Conservation (phyloP, 2,113 vertebrate genomes). For the Origma solitaria region DNA sequence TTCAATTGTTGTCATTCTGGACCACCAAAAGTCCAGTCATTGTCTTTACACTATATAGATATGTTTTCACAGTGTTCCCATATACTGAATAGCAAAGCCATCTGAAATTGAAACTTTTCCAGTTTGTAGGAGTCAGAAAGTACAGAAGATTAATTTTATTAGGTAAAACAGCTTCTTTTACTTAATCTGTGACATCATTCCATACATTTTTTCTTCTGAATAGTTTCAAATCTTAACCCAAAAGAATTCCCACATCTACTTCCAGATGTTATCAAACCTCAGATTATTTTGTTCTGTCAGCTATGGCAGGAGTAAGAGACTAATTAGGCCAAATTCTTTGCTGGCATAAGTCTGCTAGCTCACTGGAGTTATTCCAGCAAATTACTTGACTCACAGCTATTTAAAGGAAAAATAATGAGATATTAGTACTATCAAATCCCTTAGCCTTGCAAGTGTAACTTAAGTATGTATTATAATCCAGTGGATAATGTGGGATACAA, state of each 20-base stretch:
- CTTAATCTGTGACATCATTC: background rate
- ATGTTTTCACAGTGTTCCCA: background rate
- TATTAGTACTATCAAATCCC: background rate
- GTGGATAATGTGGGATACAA: background rate
- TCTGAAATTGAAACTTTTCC: background rate
- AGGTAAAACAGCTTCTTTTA: background rate
- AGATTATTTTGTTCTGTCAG: background rate
- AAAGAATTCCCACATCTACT: background rate
- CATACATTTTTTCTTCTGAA: background rate
- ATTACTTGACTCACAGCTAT: background rate
- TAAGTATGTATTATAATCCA: background rate
- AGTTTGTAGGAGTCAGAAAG: background rate
- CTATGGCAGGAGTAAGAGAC: background rate
- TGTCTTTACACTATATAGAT: background rate
- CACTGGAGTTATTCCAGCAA: background rate
- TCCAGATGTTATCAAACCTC: background rate
- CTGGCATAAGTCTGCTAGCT: background rate
- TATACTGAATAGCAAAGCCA: background rate
- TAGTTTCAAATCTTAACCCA: background rate
- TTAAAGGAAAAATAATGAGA: background rate
- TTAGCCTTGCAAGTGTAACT: background rate
- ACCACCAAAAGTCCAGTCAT: background rate
- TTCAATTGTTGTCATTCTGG: background rate
- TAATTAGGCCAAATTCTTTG: background rate
- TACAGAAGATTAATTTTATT: background rate